Evolutionary conservation across 2,888 invertebrate species (phyloP).

Genomic region (Aplocera efformata): DNA sequence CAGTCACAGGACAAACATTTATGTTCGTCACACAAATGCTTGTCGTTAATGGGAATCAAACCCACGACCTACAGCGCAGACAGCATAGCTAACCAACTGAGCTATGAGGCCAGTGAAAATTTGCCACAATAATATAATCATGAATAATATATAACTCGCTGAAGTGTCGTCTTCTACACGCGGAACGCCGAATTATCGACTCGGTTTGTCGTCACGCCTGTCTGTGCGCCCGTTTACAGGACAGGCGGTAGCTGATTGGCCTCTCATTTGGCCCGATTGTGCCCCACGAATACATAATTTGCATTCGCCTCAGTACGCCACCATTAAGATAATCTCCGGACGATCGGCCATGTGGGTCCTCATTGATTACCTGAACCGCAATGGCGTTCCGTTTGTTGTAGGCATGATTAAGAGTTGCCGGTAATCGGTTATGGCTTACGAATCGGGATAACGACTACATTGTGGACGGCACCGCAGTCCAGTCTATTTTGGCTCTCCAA

Average conservation of each 20-base stretch:
- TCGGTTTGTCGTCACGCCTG: constrained; percentile 57
- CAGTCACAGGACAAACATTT: too few species aligned
- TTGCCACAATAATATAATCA: too few species aligned
- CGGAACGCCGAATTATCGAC: constrained; percentile 48
- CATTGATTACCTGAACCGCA: constrained; percentile 47
- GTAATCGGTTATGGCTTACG: constrained; percentile 2
- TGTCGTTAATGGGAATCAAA: too few species aligned
- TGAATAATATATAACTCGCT: too few species aligned
- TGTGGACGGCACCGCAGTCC: too few species aligned
- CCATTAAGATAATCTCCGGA: constrained; percentile 71
- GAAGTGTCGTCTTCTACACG: constrained; percentile 4
- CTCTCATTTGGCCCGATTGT: constrained; percentile 75
- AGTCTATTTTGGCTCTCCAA: too few species aligned
- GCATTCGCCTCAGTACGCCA: constrained; percentile 48
- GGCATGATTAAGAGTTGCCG: constrained; percentile 24
- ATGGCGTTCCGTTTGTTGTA: constrained; percentile 19
- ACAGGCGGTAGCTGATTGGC: constrained; percentile 64
- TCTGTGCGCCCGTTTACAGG: constrained; percentile 54
- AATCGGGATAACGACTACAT: too few species aligned
- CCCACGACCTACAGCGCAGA: too few species aligned
- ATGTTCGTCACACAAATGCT: too few species aligned
- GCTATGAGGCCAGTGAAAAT: too few species aligned
- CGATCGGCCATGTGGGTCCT: constrained; percentile 43
- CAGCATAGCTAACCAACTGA: too few species aligned
- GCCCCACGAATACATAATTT: constrained; percentile 72